phyloP scores from a whole-genome alignment of 53 echinoderm and acorn worm genomes.

The Crossaster papposus region DNA sequence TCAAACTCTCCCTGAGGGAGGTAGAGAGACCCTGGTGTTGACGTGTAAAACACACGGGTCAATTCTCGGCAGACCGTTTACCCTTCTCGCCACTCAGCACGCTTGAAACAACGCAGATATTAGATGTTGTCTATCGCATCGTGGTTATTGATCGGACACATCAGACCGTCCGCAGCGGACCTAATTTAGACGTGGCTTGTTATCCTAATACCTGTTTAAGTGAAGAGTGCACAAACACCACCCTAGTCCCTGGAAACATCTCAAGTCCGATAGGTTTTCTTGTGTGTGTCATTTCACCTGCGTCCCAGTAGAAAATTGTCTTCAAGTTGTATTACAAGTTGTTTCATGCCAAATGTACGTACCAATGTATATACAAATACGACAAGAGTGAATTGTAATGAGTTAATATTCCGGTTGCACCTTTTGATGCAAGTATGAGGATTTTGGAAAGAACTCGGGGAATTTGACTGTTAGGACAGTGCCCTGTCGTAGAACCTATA shows the following conservation, averaged over 20 bases:
- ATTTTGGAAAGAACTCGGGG: no score
- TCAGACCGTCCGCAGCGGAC: not conserved
- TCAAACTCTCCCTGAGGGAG: not conserved
- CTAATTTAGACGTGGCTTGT: not conserved
- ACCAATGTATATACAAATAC: no score
- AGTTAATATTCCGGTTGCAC: no score
- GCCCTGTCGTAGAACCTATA: no score
- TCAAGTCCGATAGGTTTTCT: not conserved
- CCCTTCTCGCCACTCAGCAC: not conserved
- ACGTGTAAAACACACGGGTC: not conserved
- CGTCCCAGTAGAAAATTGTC: no score
- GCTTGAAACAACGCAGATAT: slow-evolving; percentile 6
- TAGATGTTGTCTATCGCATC: not conserved
- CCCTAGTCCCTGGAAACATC: not conserved
- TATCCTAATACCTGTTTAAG: not conserved
- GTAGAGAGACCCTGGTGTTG: not conserved
- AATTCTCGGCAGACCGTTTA: not conserved
- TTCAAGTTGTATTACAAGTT: no score
- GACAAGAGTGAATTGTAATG: no score
- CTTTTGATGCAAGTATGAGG: no score
- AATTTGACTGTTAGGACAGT: no score
- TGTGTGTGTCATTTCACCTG: no score
- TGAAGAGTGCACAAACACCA: not conserved
- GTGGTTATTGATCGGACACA: not conserved
- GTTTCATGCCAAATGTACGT: no score